Conservation (phyloP, 2,797 vertebrate species). For the Sphenopsis melanotis region DNA sequence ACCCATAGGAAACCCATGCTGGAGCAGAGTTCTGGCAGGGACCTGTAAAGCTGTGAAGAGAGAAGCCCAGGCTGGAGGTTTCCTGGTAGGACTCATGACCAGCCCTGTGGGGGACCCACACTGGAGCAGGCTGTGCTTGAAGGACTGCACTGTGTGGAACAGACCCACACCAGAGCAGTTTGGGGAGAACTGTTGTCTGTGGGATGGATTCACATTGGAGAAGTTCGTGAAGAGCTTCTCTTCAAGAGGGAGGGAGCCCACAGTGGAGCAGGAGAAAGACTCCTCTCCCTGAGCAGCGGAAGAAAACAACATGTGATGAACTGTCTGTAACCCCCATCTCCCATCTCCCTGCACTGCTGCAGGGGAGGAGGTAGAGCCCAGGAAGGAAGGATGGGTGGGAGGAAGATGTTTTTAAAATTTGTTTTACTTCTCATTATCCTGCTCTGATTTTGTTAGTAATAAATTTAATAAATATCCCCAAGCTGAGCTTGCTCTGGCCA, state of each 20-base stretch:
- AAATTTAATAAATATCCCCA: background rate
- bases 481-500: background rate
- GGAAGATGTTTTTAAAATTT: background rate
- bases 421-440: background rate
- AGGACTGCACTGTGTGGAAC: background rate
- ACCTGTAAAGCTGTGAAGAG: background rate
- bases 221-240: background rate
- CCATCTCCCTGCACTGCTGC: background rate
- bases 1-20: background rate
- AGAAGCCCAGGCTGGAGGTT: background rate
- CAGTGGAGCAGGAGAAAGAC: background rate
- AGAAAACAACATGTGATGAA: background rate
- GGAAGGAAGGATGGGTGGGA: background rate
- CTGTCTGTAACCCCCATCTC: background rate
- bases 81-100: background rate
- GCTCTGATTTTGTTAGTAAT: background rate
- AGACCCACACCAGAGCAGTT: background rate
- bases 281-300: background rate
- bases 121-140: background rate
- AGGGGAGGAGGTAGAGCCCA: background rate
- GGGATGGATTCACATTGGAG: background rate
- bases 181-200: background rate
- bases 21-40: background rate
- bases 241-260: background rate
- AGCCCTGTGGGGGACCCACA: fast-evolving